Conservation (phyloP, 2,888 invertebrate species). For the Agrilus cyanescens region DNA sequence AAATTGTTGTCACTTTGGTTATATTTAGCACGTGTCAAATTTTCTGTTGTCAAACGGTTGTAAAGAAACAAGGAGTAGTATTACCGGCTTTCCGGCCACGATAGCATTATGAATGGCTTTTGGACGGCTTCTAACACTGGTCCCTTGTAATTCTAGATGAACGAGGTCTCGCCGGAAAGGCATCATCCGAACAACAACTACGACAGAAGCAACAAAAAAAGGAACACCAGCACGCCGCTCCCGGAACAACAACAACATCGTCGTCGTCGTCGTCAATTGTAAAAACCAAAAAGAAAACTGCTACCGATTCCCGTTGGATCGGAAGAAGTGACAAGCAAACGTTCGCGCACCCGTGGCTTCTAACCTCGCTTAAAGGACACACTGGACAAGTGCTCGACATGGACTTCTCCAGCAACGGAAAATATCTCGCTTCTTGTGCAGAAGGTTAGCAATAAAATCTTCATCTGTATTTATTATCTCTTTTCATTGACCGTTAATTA, state of each 20-base stretch:
- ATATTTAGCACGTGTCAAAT: slow-evolving; percentile 6
- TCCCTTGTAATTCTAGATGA: too few relatives aligned
- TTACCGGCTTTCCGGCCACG: too few relatives aligned
- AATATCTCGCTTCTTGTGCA: slow-evolving; percentile 71
- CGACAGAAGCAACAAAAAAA: neutral
- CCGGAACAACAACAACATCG: neutral
- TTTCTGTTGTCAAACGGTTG: slow-evolving; percentile 8
- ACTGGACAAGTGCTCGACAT: slow-evolving; percentile 61
- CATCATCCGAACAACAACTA: neutral
- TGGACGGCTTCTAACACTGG: too few relatives aligned
- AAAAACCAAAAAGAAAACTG: slow-evolving; percentile 36
- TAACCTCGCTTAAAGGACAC: slow-evolving; percentile 73
- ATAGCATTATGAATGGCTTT: too few relatives aligned
- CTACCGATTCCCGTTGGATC: slow-evolving; percentile 28
- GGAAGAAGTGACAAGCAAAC: slow-evolving; percentile 40
- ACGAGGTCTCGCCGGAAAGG: neutral
- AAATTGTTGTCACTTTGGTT: too few relatives aligned
- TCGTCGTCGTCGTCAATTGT: neutral
- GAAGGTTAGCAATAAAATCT: slow-evolving; percentile 60
- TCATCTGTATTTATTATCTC: too few relatives aligned
- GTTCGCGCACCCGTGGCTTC: slow-evolving; percentile 68
- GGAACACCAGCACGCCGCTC: neutral
- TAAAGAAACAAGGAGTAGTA: too few relatives aligned
- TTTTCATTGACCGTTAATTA: neutral
- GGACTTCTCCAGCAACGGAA: slow-evolving; percentile 76